Base-by-base conservation (phyloP, 2,113 vertebrate genomes). In the Oreotragus oreotragus region DNA sequence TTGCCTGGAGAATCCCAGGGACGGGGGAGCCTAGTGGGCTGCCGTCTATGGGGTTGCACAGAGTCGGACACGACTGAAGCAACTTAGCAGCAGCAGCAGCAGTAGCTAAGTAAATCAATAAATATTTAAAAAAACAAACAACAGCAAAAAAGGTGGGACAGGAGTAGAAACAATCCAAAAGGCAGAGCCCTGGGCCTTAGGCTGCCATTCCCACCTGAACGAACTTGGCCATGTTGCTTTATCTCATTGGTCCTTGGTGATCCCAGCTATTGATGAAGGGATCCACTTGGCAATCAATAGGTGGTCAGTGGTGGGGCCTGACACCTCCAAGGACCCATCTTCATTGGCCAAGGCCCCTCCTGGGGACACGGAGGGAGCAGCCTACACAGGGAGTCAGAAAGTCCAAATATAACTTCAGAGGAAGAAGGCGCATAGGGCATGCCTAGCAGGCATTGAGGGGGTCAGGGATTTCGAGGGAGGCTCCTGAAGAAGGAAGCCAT, bases 381-480 rank as follows among this genome's bases (percentile, higher is more conserved):
- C 43, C 23, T 51, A 27, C 28, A 17, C n/a, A 30, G 33, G 0
- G 1, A 53, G 58, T 43, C 8, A 28, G 23, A 45, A 45, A n/a
- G 16, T 25, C 62, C 3, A 2, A 3, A 17, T 10, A 0, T 21
- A 33, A 27, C 45, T 73, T 80, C 60, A 4, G 0, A 7, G 36
- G 43, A 2, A 15, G n/a, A 33, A 33, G 10, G 17, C 0, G 0
- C 1, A 2, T n/a, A 47, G 5, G 9, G 21, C 0, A 0, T 11
- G 16, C 47, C 43, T 21, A 30, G 51, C 17, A 9, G 33, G 39
- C 2, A 13, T 4, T 2, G 28, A 6, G 45, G 85, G 55, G 0
- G 0, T 27, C 45, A 14, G 30, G 19, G 76, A 2, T 10, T 6
- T 4, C 0, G 15, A 62, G 23, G 21, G 58, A 39, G 6, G 25